phyloP scores from a whole-genome alignment of 1,140 invertebrate genomes.

The Palaemon carinicauda region DNA sequence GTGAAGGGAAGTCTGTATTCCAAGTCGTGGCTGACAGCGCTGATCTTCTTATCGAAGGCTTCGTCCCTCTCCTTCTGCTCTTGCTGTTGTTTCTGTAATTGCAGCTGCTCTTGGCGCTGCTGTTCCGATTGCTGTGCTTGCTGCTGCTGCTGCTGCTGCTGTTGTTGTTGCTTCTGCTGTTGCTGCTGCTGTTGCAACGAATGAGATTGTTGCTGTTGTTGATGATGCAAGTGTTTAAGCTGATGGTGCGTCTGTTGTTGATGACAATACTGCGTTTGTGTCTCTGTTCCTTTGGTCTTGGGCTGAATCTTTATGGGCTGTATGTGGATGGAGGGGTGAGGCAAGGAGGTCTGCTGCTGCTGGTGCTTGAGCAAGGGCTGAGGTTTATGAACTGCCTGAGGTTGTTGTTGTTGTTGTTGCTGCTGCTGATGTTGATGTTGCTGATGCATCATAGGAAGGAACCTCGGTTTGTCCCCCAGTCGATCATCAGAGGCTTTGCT shows the following conservation, averaged over 20 bases:
- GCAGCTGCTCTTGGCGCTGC: not conserved
- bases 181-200: conserved; percentile 22
- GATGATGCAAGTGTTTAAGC: not conserved
- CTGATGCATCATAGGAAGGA: not conserved
- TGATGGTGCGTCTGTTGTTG: not conserved
- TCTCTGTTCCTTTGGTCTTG: too few relatives aligned
- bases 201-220: conserved; percentile 10
- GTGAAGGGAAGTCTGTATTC: conserved; percentile 51
- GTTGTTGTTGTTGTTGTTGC: not conserved
- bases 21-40: conserved; percentile 33
- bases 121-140: not conserved
- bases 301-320: not conserved
- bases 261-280: too few relatives aligned
- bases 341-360: not conserved
- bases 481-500: too few relatives aligned
- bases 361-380: not conserved
- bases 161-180: conserved; percentile 16
- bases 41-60: conserved; percentile 9
- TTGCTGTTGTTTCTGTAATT: not conserved
- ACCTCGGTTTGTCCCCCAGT: not conserved
- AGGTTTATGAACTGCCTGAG: not conserved
- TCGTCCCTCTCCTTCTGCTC: conserved; percentile 2
- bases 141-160: not conserved
- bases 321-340: not conserved
- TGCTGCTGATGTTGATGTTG: conserved; percentile 5